These are phyloP conservation scores for Epirrhoe tristata DNA, from an alignment of 2,888 invertebrate genomes.

Conservation along the genomic window DNA sequence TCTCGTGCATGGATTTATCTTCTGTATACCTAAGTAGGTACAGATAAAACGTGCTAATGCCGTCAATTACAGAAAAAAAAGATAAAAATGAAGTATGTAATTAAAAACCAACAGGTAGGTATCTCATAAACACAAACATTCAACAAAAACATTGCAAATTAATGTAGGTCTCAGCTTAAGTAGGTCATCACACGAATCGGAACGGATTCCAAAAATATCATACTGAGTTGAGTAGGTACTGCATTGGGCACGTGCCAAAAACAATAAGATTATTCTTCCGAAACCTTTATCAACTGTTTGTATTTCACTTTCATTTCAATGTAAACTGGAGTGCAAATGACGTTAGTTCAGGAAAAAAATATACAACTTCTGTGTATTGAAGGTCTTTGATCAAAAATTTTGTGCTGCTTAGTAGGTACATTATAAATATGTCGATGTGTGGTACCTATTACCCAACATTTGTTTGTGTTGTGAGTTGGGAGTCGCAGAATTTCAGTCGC, in stretches of 20 bases:
- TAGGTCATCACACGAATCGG: constrained; percentile 66
- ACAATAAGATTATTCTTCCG: constrained; percentile 18
- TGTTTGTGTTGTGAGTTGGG: too few species aligned
- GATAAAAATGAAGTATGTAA: too few species aligned
- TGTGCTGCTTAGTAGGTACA: too few species aligned
- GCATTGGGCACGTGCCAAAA: constrained; percentile 27
- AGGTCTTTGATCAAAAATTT: too few species aligned
- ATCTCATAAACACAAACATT: not conserved
- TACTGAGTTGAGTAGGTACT: constrained; percentile 33
- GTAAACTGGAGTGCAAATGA: constrained; percentile 5
- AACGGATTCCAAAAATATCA: constrained; percentile 62
- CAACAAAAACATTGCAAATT: constrained; percentile 5
- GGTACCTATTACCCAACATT: too few species aligned
- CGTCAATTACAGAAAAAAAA: too few species aligned
- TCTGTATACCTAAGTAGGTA: too few species aligned
- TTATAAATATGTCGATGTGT: too few species aligned
- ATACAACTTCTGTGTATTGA: not conserved
- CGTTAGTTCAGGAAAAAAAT: not conserved
- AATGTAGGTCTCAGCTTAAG: constrained; percentile 39
- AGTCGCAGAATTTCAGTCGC: too few species aligned
- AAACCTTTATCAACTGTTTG: constrained; percentile 19
- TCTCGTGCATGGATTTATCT: too few species aligned
- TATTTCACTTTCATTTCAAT: constrained; percentile 31
- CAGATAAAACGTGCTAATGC: too few species aligned
- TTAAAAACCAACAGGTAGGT: too few species aligned